Base-by-base conservation (phyloP, 1,140 invertebrate genomes). In the Wasmannia auropunctata region DNA sequence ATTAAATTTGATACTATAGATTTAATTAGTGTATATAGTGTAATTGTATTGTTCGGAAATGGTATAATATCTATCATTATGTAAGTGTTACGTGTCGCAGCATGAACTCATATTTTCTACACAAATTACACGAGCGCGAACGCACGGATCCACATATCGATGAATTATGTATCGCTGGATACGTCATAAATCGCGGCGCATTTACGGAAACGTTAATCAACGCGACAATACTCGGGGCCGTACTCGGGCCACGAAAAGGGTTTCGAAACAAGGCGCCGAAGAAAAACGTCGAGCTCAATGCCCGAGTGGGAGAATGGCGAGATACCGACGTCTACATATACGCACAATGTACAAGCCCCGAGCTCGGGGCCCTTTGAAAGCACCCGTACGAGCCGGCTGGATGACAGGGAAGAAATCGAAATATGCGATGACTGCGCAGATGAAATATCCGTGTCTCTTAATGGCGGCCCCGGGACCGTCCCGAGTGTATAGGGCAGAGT, bases 381-480 rank as follows among this genome's bases (percentile, higher is more conserved):
- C 67, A 75, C 84, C 86, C 88, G 87, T 90, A 84, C 88, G 72
- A 91, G 85, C 91, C 88, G 88, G 85, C 63, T 86, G 92, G 91
- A 93, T 92, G 92, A 93, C 91, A 89, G 91, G 88, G 92, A 91
- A 93, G 92, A 93, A 93, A 93, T 93, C 92, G 91, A 93, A 92
- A 93, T 92, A 93, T 92, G 92, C 93, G 93, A 93, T 93, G 94
- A 94, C 93, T 92, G 88, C 87, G 93, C 92, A 91, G 93, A 94
- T 94, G 93, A 94, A 93, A 94, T 94, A 94, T 93, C 89, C 90
- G 87, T 89, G 90, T 92, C 90, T 91, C 87, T 90, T 89, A 91
- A 93, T 93, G 92, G 92, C 92, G 89, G 92, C 88, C 90, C 89
- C 70, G 87, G n/a, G 31, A 72, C 74, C 86, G 76, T 88, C 81